A percentile compares a stretch with the other conserved stretches of the same genome.
Evolutionary conservation across 2,797 vertebrate species (phyloP).

Genomic region (Enteromius unitaeniatus): DNA sequence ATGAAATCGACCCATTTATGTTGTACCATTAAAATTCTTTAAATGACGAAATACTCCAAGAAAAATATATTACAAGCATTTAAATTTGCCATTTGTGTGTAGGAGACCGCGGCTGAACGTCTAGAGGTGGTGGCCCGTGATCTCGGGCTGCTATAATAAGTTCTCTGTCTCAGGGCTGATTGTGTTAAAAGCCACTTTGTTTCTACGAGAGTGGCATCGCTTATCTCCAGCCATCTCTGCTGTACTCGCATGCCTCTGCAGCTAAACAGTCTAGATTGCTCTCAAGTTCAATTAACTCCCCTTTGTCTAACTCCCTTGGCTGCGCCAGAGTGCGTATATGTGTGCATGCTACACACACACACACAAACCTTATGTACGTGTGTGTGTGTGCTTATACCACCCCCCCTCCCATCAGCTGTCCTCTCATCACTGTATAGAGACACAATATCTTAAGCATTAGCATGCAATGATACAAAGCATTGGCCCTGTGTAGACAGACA

Average conservation of each 20-base stretch:
- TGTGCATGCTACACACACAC: constrained; percentile 36
- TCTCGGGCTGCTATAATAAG: constrained; percentile 51
- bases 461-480: constrained; percentile 45
- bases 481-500: constrained; percentile 30
- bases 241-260: constrained; percentile 67
- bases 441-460: constrained; percentile 48
- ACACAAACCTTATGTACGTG: constrained; percentile 53
- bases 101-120: constrained; percentile 14
- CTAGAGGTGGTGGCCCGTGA: constrained; percentile 53
- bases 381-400: constrained; percentile 43
- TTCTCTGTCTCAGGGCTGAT: constrained; percentile 61
- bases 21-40: neutral
- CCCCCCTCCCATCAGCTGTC: constrained; percentile 35
- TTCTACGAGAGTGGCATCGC: constrained; percentile 70
- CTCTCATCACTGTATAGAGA: constrained; percentile 48
- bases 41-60: constrained; percentile 9
- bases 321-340: constrained; percentile 49
- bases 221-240: constrained; percentile 72
- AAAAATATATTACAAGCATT: constrained; percentile 23
- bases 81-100: constrained; percentile 37
- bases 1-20: constrained; percentile 7
- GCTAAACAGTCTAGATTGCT: constrained; percentile 75
- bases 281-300: constrained; percentile 79
- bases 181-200: constrained; percentile 67
- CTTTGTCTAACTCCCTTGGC: constrained; percentile 58